Percentiles rank a stretch among this genome's conserved stretches.
Conservation (phyloP, 2,113 vertebrate genomes). For the Dermatemys mawii region DNA sequence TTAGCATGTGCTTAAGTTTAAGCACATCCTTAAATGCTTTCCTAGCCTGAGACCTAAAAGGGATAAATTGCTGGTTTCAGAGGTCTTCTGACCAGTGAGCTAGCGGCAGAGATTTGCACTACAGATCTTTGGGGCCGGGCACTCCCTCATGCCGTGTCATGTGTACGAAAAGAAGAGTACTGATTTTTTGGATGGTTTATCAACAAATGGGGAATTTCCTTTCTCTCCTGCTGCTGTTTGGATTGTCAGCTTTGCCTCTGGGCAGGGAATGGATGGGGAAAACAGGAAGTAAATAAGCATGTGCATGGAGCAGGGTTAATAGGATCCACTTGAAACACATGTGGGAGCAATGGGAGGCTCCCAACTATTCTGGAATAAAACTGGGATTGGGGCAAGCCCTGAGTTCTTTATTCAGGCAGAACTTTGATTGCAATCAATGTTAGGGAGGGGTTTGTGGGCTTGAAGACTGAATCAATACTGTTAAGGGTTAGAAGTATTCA, state of each 20-base stretch:
- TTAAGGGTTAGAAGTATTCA: too few species aligned
- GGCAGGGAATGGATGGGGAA: neutral
- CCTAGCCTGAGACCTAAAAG: fast-evolving
- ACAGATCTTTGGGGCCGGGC: neutral
- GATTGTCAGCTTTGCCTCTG: neutral
- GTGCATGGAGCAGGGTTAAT: neutral
- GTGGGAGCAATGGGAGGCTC: neutral
- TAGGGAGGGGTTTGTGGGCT: neutral
- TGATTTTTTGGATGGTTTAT: neutral
- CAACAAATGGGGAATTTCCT: neutral
- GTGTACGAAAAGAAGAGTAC: too few species aligned
- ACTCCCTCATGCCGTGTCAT: too few species aligned
- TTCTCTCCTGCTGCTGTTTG: neutral
- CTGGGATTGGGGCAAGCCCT: fast-evolving
- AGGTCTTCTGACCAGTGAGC: neutral
- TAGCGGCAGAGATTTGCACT: neutral
- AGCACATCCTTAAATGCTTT: neutral
- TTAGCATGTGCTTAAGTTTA: neutral
- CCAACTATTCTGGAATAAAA: neutral
- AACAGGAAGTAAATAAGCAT: fast-evolving
- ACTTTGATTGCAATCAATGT: neutral
- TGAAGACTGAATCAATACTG: neutral
- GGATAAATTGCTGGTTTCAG: neutral
- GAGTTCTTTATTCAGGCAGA: fast-evolving
- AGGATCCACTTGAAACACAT: neutral